These are phyloP conservation scores for Cebus imitator DNA, from an alignment of 2,113 vertebrate genomes.

Conservation along the genomic window DNA sequence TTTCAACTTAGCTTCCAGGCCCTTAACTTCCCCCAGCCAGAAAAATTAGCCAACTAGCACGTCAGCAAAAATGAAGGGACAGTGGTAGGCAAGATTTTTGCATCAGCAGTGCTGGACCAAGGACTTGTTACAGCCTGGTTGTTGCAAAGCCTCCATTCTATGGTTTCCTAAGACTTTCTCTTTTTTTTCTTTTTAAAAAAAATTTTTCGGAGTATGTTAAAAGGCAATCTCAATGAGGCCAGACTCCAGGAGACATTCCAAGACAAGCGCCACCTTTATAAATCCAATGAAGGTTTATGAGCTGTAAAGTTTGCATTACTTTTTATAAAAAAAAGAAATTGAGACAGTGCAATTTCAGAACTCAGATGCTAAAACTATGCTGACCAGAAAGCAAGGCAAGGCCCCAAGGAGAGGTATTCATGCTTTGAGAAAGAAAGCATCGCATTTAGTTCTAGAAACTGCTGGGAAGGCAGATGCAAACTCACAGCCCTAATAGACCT, in stretches of 20 bases:
- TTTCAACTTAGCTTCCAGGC: not conserved
- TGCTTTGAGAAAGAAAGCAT: not conserved
- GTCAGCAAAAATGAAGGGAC: not conserved
- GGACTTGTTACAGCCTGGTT: not conserved
- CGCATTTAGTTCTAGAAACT: not conserved
- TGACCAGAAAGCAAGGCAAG: slow-evolving; percentile 39
- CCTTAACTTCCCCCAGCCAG: not conserved
- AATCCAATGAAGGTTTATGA: slow-evolving; percentile 74
- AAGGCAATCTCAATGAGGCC: slow-evolving; percentile 58
- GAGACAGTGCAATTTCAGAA: slow-evolving; percentile 60
- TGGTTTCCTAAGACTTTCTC: slow-evolving; percentile 21
- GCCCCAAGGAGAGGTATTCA: not conserved
- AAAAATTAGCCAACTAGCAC: not conserved
- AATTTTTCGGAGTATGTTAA: not conserved
- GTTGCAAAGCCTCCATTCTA: not conserved
- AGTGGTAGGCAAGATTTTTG: not conserved
- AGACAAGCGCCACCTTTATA: slow-evolving; percentile 64
- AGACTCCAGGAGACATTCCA: slow-evolving; percentile 75
- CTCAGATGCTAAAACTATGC: slow-evolving; percentile 67
- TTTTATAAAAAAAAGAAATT: slow-evolving; percentile 5
- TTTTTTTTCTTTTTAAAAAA: slow-evolving; percentile 55
- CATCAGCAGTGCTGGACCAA: no score
- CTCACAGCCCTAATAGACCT: accelerated
- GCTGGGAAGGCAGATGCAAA: no score
- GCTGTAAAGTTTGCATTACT: slow-evolving; percentile 73